Base-by-base conservation (phyloP, 2,888 invertebrate species). In the Athrips mouffetella region DNA sequence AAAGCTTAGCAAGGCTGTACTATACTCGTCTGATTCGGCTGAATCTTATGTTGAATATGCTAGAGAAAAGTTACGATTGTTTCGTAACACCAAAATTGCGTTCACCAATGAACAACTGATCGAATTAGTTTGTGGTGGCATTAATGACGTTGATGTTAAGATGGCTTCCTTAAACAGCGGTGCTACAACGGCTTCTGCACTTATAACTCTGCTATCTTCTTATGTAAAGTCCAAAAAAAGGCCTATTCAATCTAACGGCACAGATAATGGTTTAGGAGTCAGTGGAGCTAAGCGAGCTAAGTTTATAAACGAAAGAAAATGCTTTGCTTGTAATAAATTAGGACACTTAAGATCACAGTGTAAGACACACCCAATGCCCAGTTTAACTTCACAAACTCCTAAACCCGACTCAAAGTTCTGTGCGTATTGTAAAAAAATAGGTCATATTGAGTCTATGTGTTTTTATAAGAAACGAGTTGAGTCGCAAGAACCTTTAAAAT, bases 11-110 rank as follows among this genome's bases (percentile, higher is more conserved):
- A 58, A 55, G 11, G 58, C 58, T 1, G 50, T 58, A 3, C 15
- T 31, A 4, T 53, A 52, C 11, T 31, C 50, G 1, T 56, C 58
- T 6, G 54, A 54, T 8, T 11, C 33, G 4, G 42, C 55, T 1
- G 54, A 55, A 18, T 37, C 16, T 2, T 37, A 37, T 20, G 1
- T 50, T 30, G 55, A 59, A 49, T 53, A 57, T 41, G 58, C 50
- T 1, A 50, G 54, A 11, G 54, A 58, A n/a, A 58, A 58, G 37
- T 4, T 58, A 10, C 41, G 54, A 30, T 23, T 56, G n/a, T 30
- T 54, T 18, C 37, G 42, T 7, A 46, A 25, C 29, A 57, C 57
- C n/a, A 58, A 55, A 25, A 47, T 58, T 6, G 20, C 42, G 4
- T 52, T 55, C 37, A 45, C 51, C 2, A 52, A 57, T 13, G 10